Evolutionary conservation across 2,113 vertebrate species (phyloP).

Genomic region (Meles meles): DNA sequence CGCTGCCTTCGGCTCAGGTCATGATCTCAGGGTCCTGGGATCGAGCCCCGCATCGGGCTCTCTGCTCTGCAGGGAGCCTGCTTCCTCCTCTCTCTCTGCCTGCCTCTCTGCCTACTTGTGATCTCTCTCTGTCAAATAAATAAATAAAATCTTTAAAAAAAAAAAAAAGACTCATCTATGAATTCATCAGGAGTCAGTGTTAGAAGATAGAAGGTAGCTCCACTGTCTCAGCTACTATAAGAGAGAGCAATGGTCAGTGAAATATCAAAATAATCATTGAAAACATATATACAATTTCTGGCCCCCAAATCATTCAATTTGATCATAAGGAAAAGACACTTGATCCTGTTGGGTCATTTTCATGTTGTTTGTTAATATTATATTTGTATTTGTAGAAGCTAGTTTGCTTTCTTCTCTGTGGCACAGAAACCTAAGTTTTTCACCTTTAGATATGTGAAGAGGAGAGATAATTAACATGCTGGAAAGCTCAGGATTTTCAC

Average conservation of each 20-base stretch:
- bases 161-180: neutral
- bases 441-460: conserved; percentile 32
- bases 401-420: neutral
- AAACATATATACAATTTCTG: neutral
- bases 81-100: too few species aligned
- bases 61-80: too few species aligned
- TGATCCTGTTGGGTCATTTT: neutral
- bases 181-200: neutral
- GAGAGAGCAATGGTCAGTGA: neutral
- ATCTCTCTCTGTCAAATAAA: too few species aligned
- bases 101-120: too few species aligned
- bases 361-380: neutral
- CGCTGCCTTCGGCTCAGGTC: too few species aligned
- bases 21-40: too few species aligned
- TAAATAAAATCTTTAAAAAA: too few species aligned
- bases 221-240: neutral
- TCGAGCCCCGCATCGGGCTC: too few species aligned
- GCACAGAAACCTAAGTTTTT: conserved; percentile 23
- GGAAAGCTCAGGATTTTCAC: conserved; percentile 57
- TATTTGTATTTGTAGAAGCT: neutral
- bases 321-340: neutral
- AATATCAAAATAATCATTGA: neutral
- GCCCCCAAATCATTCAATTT: neutral
- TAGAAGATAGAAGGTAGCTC: neutral
- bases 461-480: conserved; percentile 46